Evolutionary conservation across 1,140 invertebrate species (phyloP), one percentile per base, ranked within the genome.

Genomic region (Oscheius sp.): DNA sequence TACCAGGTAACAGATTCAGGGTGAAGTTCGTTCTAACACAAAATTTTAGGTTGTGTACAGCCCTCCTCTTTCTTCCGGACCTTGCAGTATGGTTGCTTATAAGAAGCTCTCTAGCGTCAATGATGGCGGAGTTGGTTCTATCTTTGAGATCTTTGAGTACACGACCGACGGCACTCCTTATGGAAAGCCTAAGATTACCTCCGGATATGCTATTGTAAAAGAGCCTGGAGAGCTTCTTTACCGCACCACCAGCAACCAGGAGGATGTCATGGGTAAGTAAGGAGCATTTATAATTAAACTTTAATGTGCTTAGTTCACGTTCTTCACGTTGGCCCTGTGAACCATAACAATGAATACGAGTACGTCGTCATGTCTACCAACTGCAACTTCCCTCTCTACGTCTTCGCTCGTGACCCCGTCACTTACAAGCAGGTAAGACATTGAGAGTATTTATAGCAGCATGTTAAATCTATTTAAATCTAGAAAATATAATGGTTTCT

Each of bases 141-240:
- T 83, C 67, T 84, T 83, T 45, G 82, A 83, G 59, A 76, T 84
- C 36, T 83, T 85, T 59, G 83, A 83, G 58, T 84, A 83, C 68
- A 80, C 81, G 15, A 84, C 83, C 31, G 82, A 84, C 46, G 82
- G 83, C 18, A 84, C 82, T 35, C 82, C 82, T 23, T 83, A 82
- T 46, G 81, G 78, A 42, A 83, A 84, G 49, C 83, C 82, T 38
- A 83, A 79, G 52, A 83, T 83, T 28, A 82, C 78, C 15, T 82
- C 79, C 35, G 82, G 82, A 26, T 83, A 84, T 45, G 83, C 80
- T 13, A 81, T 83, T 49, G 36, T 83, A 2, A 83, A 84, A 61
- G 73, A 78, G 65, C 73, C 69, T 46, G 82, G 82, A 65, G 83
- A 83, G 67, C 69, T 83, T 34, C 80, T 83, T 67, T 84, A 80